Base-by-base conservation (phyloP, 2,113 vertebrate species). In the Harpagus bidentatus region DNA sequence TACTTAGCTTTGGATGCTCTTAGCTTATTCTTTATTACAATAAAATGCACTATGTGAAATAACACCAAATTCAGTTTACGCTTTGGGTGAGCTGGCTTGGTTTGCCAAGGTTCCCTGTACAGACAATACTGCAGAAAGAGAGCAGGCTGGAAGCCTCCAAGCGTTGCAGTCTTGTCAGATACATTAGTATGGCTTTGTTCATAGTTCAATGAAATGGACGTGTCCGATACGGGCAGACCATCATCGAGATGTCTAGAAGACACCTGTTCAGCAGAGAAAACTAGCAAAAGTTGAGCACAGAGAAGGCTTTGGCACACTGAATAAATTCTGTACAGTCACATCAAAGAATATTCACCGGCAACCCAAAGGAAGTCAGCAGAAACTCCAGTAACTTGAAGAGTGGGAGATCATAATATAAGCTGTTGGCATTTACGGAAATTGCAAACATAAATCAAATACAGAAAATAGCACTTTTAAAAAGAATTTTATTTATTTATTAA, bases 381-480 rank as follows among this genome's bases (percentile, higher is more conserved):
- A 92, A 85, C 25, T 59, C 65, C 42, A 96, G 48, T 42, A 78
- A 77, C 86, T 88, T 86, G 16, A 77, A 56, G 77, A 83, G 38
- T 45, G n/a, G 59, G n/a, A 95, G 74, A 94, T 58, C 58, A 86
- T 71, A 70, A 42, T 42, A 45, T 42, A 89, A 86, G 34, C 52
- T 61, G 61, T 59, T 94, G 88, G 80, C 70, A 89, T 95, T 94
- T 93, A 86, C 2, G 1, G 69, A 93, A 94, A 88, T 96, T 96
- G 55, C 52, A 72, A 80, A 87, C 83, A 66, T 94, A 95, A 97
- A 95, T 95, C 91, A 95, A 66, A 92, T 52, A 45, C 59, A 94
- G 90, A 94, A 93, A 97, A 96, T 61, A 78, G 19, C 53, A 59
- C 36, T 62, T 88, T 50, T 5, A 2, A 82, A 65, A 66, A 83